These are phyloP conservation scores for Apodemia mormo DNA, from an alignment of 2,888 invertebrate genomes.

Conservation along the genomic window DNA sequence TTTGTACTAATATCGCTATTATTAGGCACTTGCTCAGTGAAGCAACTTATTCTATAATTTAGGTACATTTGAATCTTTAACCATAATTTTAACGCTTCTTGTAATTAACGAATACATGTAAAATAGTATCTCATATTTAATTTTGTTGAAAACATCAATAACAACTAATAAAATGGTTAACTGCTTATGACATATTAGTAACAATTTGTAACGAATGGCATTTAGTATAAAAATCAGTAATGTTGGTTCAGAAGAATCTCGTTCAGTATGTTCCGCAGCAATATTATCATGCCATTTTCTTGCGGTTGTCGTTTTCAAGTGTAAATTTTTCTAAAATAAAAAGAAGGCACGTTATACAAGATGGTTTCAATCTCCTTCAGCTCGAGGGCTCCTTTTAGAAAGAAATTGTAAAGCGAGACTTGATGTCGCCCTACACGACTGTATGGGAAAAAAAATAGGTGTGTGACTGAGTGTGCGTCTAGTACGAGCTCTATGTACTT, in stretches of 20 bases:
- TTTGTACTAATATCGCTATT: too few relatives aligned
- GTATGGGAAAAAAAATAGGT: constrained; percentile 60
- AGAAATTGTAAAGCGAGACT: constrained; percentile 63
- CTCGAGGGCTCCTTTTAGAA: constrained; percentile 61
- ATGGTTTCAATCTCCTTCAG: constrained; percentile 56
- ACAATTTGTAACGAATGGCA: too few relatives aligned
- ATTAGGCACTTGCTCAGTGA: too few relatives aligned
- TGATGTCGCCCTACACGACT: constrained; percentile 60
- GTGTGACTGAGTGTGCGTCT: constrained; percentile 70
- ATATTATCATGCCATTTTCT: constrained; percentile 4
- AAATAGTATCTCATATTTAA: too few relatives aligned
- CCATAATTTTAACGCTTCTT: too few relatives aligned
- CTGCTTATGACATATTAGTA: too few relatives aligned
- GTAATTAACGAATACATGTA: too few relatives aligned
- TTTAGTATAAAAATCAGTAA: too few relatives aligned
- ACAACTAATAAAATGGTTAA: too few relatives aligned
- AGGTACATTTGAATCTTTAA: too few relatives aligned
- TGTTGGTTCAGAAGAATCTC: not conserved
- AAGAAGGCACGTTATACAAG: constrained; percentile 39
- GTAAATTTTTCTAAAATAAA: constrained; percentile 36
- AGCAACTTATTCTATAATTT: too few relatives aligned
- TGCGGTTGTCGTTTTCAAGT: not conserved
- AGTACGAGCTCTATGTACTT: constrained; percentile 73
- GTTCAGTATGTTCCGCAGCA: not conserved
- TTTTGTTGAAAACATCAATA: too few relatives aligned